Evolutionary conservation across 37 sponge, comb jelly and placozoan species (phyloP), one percentile per base, ranked within the genome.

Genomic region (Agelas oroides): DNA sequence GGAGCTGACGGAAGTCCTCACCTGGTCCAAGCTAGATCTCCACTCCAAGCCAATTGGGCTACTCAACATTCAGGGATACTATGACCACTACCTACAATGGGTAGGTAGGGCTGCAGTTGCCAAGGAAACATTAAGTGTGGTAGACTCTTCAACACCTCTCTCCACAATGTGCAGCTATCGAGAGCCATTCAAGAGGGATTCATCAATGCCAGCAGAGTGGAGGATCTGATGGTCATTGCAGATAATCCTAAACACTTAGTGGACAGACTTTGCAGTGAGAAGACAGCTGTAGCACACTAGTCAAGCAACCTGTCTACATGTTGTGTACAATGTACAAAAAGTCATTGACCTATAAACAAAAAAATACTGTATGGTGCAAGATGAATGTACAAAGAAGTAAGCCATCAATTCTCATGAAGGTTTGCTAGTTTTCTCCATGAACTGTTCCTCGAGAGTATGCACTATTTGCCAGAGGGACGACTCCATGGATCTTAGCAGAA

Each of bases 1-100:
- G 73, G 90, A 89, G 39, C 80, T 89, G 18, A 78, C 79, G 18
- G 90, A 89, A 54, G 36, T 89, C 27, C 58, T 84, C 32, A 89
- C 90, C 8, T 84, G 90, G 90, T 24, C 31, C 0, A 67, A 89
- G 21, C 65, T 89, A 64, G 41, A 54, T n/a, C 75, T 89, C 12
- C 90, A 89, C 57, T 31, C 21, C 21, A 83, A 84, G 35, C 90
- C 86, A 16, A 28, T 89, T 0, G 90, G 69, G 2, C 59, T 89
- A 3, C 75, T 89, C 73, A 89, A 89, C 25, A 55, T 76, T 19
- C 39, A 71, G 1, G 73, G 86, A 20, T 89, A 84, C 56, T 89
- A 89, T 35, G 86, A 89, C 70, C 62, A 76, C 56, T 89, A 84
- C 74, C 23, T 89, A 15, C 18, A 77, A 59, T 84, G 85, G 85